Evolutionary conservation across 2,888 invertebrate species (phyloP).

Genomic region (Melanotus villosus): DNA sequence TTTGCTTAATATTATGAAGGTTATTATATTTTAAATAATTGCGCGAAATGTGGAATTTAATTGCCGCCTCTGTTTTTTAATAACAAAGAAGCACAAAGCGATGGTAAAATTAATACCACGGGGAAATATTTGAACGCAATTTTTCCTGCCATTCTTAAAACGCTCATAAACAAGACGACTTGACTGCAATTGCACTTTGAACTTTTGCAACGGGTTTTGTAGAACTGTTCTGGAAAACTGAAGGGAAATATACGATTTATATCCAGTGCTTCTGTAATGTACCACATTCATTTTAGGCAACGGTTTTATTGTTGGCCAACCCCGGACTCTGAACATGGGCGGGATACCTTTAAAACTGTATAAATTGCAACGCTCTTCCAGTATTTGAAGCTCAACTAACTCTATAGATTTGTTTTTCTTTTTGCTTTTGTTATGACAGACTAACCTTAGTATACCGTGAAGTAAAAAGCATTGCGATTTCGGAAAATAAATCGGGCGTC

Average conservation of each 20-base stretch:
- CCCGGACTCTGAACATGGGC: constrained; percentile 60
- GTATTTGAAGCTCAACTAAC: constrained; percentile 25
- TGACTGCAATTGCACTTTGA: constrained; percentile 24
- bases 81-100: too few species aligned
- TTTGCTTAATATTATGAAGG: constrained; percentile 5
- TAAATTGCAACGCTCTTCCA: constrained; percentile 50
- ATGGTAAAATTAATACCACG: too few species aligned
- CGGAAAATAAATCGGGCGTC: too few species aligned
- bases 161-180: constrained; percentile 1
- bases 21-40: constrained; percentile 3
- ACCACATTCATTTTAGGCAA: constrained; percentile 63
- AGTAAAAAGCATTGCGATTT: too few species aligned
- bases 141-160: not conserved
- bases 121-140: too few species aligned
- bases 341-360: constrained; percentile 58
- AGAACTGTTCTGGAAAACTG: constrained; percentile 23
- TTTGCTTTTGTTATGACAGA: constrained; percentile 20
- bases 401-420: constrained; percentile 21
- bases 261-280: constrained; percentile 46
- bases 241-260: constrained; percentile 42
- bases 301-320: constrained; percentile 63
- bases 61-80: too few species aligned
- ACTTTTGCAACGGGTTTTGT: constrained; percentile 28
- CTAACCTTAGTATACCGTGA: too few species aligned
- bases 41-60: not conserved